phyloP scores from a whole-genome alignment of 2,113 vertebrate genomes.

The Proteles cristata region DNA sequence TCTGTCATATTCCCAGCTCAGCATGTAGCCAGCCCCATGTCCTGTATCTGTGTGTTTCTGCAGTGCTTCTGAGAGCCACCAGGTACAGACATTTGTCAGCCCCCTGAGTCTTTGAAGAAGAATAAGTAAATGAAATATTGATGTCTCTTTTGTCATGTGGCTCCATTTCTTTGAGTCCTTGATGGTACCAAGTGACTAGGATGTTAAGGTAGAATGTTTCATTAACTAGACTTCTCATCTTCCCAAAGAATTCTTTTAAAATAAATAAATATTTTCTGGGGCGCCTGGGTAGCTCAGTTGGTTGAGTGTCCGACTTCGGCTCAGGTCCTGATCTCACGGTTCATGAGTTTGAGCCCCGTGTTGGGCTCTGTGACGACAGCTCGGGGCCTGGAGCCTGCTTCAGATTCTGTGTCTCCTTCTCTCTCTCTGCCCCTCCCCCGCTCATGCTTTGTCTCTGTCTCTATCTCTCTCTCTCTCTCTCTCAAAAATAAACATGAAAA shows the following conservation, averaged over 20 bases:
- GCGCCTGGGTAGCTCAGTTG: neutral
- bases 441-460: neutral
- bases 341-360: neutral
- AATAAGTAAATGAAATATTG: neutral
- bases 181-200: neutral
- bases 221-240: neutral
- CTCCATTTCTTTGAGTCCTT: neutral
- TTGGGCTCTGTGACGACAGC: neutral
- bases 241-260: neutral
- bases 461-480: neutral
- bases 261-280: neutral
- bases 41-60: neutral
- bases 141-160: neutral
- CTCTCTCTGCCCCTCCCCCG: neutral
- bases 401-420: neutral
- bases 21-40: fast-evolving
- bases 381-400: neutral
- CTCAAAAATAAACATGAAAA: neutral
- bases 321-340: neutral
- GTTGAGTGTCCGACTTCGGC: neutral
- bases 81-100: neutral
- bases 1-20: neutral
- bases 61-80: neutral
- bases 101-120: neutral
- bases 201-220: neutral